A percentile compares a stretch with the other conserved stretches of the same genome.
Evolutionary conservation across 2,888 invertebrate genomes (phyloP).

Genomic region (Cryptocephalus moraei): DNA sequence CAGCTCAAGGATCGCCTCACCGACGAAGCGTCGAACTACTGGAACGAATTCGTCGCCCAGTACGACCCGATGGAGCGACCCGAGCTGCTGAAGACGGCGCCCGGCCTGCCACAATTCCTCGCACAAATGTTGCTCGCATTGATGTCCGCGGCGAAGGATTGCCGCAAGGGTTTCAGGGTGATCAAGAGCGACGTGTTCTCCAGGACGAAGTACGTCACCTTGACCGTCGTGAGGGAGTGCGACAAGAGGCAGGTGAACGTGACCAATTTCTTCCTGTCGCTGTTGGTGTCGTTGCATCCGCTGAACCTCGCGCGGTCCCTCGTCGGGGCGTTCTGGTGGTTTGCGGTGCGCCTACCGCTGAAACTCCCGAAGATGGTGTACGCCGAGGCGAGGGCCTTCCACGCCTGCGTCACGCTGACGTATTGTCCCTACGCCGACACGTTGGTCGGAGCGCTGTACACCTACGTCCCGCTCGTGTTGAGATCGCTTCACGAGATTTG

Average conservation of each 20-base stretch:
- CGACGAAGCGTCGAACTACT: constrained; percentile 59
- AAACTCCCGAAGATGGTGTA: constrained; percentile 35
- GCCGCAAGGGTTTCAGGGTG: constrained; percentile 44
- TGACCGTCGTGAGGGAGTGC: constrained; percentile 28
- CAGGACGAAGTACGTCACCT: constrained; percentile 38
- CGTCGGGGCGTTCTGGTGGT: constrained; percentile 31
- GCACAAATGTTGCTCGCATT: constrained; percentile 55
- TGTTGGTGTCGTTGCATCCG: constrained; percentile 38
- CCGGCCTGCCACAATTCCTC: constrained; percentile 49
- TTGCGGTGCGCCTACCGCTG: constrained; percentile 19
- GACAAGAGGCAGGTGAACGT: constrained; percentile 27
- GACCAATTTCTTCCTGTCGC: constrained; percentile 30
- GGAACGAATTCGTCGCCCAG: constrained; percentile 72
- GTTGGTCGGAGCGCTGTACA: constrained; percentile 29
- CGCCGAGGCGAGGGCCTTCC: constrained; percentile 38
- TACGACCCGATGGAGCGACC: constrained; percentile 70
- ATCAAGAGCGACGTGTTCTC: constrained; percentile 40
- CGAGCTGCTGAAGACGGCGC: constrained; percentile 48
- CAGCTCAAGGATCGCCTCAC: constrained; percentile 56
- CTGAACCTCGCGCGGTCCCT: constrained; percentile 31
- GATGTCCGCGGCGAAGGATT: constrained; percentile 52
- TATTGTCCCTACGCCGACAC: constrained; percentile 35
- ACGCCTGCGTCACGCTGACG: constrained; percentile 27
- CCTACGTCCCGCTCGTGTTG: constrained; percentile 40
- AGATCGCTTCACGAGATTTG: constrained; percentile 36